Evolutionary conservation across 2,113 vertebrate genomes (phyloP), one percentile per base, ranked within the genome.

Genomic region (Dryoscopus gambensis): DNA sequence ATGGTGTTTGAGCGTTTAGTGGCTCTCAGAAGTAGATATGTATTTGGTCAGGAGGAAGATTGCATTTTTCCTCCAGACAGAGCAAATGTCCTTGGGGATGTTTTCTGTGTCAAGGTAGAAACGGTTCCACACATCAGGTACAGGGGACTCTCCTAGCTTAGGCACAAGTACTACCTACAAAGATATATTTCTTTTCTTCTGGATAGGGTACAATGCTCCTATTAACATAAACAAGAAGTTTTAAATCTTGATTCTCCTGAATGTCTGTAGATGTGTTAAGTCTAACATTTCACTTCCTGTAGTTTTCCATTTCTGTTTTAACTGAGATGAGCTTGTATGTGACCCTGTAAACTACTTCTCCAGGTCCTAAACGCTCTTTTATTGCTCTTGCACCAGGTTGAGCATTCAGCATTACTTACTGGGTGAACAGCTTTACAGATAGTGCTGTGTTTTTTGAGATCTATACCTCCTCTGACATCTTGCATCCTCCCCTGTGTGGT

Each of bases 51-150:
- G 85, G 87, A 96, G 69, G 93, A 97, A 92, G 88, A 96, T 89
- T 85, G 79, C 83, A 91, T 94, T 95, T 96, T 94, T 95, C 57
- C 86, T 96, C 60, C 96, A 97, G 92, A 95, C 70, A 96, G 92
- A 97, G 64, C 88, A 96, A 96, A 97, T 93, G 84, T 96, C 96
- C 96, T 92, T 97, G 95, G 88, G 91, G 96, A 93, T 83, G 85
- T 96, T 96, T 96, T 95, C 76, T 93, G 84, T 94, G 90, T 96
- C 93, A 92, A 92, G 88, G 90, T 96, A 74, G 86, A 80, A 89
- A 86, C 62, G 1, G 11, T 84, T 92, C 86, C 69, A 94, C 64
- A 49, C 59, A 70, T 91, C 91, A 94, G 60, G 82, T 97, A 64
- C 55, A 24, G 57, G 27, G 47, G 25, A 84, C 40, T 88, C 25